A percentile compares a stretch with the other conserved stretches of the same genome.
phyloP scores from a whole-genome alignment of 2,797 vertebrate genomes.

The Pipistrellus nathusii region DNA sequence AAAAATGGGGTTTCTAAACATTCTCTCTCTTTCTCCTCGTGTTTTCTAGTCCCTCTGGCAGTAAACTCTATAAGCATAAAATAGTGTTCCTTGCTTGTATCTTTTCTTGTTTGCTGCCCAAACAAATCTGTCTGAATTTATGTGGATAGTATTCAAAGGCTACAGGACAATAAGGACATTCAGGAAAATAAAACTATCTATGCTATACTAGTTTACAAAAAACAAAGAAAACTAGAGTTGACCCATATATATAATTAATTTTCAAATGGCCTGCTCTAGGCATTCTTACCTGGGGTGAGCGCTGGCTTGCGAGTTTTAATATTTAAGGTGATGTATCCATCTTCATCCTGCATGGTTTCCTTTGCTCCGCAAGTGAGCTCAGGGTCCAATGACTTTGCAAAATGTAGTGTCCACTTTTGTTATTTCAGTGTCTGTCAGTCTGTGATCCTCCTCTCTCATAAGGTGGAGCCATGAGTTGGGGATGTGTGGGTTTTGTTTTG shows the following conservation, averaged over 20 bases:
- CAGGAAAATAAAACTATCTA: background rate
- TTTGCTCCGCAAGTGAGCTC: background rate
- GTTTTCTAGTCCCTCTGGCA: background rate
- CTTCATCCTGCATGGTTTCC: slow-evolving; percentile 85
- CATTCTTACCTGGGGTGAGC: slow-evolving; percentile 68
- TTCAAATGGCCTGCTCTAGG: background rate
- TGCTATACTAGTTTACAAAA: background rate
- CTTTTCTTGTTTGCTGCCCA: background rate
- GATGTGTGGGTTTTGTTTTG: slow-evolving; percentile 16
- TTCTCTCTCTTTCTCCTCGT: background rate
- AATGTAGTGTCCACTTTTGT: background rate
- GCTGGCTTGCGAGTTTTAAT: slow-evolving; percentile 64
- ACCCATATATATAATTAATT: background rate
- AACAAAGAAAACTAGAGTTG: background rate
- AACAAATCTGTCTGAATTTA: background rate
- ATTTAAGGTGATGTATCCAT: slow-evolving; percentile 84
- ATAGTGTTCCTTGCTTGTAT: background rate
- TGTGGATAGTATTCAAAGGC: background rate
- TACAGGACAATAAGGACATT: background rate
- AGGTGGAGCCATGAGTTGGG: background rate
- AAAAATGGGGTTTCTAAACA: background rate
- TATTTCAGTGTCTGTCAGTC: background rate
- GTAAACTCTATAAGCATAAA: background rate
- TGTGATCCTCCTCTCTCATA: background rate
- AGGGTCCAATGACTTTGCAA: background rate